phyloP scores from a whole-genome alignment of 1,140 invertebrate genomes.

The Microplitis demolitor region DNA sequence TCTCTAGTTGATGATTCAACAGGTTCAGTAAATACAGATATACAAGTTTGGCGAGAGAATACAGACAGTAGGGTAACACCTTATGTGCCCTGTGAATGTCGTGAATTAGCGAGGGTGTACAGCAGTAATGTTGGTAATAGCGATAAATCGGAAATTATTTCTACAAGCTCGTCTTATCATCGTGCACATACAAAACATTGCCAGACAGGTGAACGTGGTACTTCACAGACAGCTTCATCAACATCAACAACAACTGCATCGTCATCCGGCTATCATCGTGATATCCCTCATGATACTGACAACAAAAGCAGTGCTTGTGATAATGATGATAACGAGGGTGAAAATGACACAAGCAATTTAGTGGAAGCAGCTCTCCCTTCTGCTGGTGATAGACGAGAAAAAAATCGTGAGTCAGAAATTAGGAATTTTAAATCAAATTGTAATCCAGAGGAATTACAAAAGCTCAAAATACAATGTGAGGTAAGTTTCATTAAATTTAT shows the following conservation, averaged over 20 bases:
- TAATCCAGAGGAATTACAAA: conserved; percentile 78
- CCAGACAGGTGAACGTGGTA: not conserved
- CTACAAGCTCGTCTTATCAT: conserved; percentile 3
- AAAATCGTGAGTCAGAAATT: conserved; percentile 66
- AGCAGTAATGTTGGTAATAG: conserved; percentile 5
- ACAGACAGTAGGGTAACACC: conserved; percentile 49
- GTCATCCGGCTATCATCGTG: conserved; percentile 27
- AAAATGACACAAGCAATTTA: conserved; percentile 64
- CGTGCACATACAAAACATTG: conserved; percentile 19
- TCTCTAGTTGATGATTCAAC: conserved; percentile 62
- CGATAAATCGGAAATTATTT: conserved; percentile 28
- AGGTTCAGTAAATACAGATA: conserved; percentile 71
- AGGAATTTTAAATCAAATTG: conserved; percentile 79
- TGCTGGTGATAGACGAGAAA: conserved; percentile 66
- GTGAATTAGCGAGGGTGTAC: conserved; percentile 25
- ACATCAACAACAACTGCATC: conserved; percentile 4
- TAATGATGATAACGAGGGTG: conserved; percentile 39
- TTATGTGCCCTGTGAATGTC: conserved; percentile 29
- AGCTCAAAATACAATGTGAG: conserved; percentile 74
- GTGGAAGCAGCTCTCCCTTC: conserved; percentile 73
- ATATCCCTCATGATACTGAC: conserved; percentile 45
- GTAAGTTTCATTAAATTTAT: conserved; percentile 41
- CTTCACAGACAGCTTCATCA: not conserved
- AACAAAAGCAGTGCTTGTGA: conserved; percentile 53
- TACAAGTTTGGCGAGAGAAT: conserved; percentile 61